Conservation (phyloP, 2,113 vertebrate genomes). For the Tilapia sparmanii region DNA sequence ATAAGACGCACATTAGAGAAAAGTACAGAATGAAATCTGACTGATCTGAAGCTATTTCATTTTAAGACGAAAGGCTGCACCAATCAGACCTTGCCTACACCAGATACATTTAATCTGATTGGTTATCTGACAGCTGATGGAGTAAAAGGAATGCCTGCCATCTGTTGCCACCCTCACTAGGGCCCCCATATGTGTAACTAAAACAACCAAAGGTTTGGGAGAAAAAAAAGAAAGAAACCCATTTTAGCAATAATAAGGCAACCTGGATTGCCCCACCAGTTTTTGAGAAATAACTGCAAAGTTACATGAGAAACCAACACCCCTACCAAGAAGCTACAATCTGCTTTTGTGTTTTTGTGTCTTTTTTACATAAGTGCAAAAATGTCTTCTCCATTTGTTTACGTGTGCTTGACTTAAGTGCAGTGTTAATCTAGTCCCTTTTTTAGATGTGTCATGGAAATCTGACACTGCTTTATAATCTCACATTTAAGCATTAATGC, state of each 20-base stretch:
- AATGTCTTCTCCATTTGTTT: background rate
- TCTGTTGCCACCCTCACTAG: background rate
- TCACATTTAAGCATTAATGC: background rate
- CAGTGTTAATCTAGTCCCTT: background rate
- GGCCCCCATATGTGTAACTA: background rate
- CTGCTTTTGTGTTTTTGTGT: background rate
- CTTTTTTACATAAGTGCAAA: background rate
- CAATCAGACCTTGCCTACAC: background rate
- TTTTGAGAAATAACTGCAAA: slow-evolving; percentile 7
- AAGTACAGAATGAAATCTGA: background rate
- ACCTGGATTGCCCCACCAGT: background rate
- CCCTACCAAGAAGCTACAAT: background rate
- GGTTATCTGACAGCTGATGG: background rate
- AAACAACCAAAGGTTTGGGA: background rate
- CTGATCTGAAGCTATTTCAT: background rate
- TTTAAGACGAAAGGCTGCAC: background rate
- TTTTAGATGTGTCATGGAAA: background rate
- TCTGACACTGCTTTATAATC: background rate
- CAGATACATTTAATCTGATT: background rate
- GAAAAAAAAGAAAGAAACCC: background rate
- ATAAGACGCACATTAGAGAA: background rate
- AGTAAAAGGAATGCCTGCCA: background rate
- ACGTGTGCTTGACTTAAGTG: background rate
- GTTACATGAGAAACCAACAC: background rate
- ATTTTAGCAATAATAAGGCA: background rate